phyloP scores from a whole-genome alignment of 2,113 vertebrate genomes.

The Pelecanus crispus region DNA sequence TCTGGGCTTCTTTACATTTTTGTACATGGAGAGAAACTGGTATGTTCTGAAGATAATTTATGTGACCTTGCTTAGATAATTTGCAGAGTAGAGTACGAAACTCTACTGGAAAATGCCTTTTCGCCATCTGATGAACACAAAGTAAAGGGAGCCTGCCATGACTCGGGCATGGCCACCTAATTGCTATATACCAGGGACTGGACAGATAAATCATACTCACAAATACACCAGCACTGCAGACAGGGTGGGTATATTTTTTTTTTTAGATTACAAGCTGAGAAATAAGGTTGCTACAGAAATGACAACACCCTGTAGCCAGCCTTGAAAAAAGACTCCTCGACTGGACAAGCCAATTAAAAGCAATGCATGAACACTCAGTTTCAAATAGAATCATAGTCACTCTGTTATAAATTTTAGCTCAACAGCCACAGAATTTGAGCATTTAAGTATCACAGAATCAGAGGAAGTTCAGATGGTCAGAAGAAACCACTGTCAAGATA shows the following conservation, averaged over 20 bases:
- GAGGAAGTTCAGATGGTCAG: background rate
- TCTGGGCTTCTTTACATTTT: background rate
- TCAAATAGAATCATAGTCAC: background rate
- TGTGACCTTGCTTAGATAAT: background rate
- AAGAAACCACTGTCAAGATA: background rate
- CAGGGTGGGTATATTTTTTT: background rate
- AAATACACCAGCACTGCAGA: background rate
- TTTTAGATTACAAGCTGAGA: background rate
- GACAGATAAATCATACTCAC: background rate
- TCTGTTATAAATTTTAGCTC: background rate
- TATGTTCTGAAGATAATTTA: background rate
- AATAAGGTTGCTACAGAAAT: background rate
- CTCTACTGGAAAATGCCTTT: background rate
- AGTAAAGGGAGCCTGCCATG: background rate
- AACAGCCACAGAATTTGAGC: background rate
- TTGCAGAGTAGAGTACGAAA: background rate
- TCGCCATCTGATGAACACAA: background rate
- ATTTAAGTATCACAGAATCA: rapidly evolving
- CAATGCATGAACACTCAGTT: background rate
- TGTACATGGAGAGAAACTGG: background rate
- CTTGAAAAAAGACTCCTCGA: background rate
- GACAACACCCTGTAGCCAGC: background rate
- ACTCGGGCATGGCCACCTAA: too few species aligned
- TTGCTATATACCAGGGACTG: background rate
- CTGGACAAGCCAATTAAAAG: background rate